phyloP scores from a whole-genome alignment of 2,113 vertebrate species.

The Mus spicilegus region DNA sequence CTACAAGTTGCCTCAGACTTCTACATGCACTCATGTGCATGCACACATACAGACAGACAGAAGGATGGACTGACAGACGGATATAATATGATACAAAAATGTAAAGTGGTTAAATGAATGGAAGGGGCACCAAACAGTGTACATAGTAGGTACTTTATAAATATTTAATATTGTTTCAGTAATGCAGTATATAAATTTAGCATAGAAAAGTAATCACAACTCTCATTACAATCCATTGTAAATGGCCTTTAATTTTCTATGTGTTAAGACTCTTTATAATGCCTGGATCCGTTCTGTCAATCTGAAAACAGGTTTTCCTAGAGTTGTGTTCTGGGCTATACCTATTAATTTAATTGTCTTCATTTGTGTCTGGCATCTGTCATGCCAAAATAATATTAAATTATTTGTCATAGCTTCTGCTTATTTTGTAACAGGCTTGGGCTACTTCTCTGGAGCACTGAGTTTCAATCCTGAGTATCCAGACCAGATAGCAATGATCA shows the following conservation, averaged over 20 bases:
- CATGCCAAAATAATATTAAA: constrained; percentile 27
- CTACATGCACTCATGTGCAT: background rate
- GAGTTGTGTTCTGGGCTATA: background rate
- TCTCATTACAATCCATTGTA: background rate
- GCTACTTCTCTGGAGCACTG: background rate
- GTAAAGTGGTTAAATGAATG: background rate
- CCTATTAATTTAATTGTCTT: constrained; percentile 21
- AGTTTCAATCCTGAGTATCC: constrained; percentile 8
- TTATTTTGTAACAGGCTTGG: background rate
- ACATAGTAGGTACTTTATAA: background rate
- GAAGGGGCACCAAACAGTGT: background rate
- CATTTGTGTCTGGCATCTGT: background rate
- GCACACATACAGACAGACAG: background rate
- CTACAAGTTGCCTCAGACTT: background rate
- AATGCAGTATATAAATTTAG: background rate
- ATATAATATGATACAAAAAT: background rate
- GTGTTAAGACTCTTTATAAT: background rate
- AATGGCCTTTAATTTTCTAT: background rate
- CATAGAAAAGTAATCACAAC: background rate
- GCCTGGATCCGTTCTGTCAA: background rate
- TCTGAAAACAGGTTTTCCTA: background rate
- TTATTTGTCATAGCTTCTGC: constrained; percentile 3
- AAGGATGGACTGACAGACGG: background rate
- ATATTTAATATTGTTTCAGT: background rate
- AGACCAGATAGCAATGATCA: background rate